These are phyloP conservation scores for Acutogordius australiensis DNA, from an alignment of 2,888 invertebrate species.

Conservation along the genomic window DNA sequence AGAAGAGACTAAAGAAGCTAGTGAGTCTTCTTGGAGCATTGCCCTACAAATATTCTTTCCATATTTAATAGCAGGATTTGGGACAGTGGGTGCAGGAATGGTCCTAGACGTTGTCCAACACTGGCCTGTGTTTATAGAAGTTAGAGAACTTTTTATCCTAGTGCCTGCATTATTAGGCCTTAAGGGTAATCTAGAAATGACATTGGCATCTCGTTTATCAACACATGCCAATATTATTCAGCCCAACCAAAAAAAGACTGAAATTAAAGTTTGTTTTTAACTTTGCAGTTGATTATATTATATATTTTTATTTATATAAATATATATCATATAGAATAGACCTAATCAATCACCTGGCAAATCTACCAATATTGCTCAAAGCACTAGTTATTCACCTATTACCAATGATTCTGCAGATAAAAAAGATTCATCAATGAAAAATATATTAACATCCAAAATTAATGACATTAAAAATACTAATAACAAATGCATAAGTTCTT, in stretches of 20 bases:
- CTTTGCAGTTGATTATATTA: too few species aligned
- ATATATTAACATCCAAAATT: too few species aligned
- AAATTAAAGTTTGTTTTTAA: too few species aligned
- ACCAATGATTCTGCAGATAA: too few species aligned
- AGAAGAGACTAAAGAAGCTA: too few species aligned
- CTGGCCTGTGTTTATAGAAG: constrained; percentile 39
- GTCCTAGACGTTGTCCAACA: constrained; percentile 54
- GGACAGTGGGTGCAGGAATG: constrained; percentile 61
- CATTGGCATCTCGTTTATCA: constrained; percentile 68
- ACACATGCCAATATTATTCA: constrained; percentile 62
- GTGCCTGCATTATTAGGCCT: constrained; percentile 50
- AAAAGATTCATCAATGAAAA: too few species aligned
- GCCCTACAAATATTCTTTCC: constrained; percentile 49
- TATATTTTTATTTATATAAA: too few species aligned
- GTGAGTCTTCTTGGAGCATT: neutral
- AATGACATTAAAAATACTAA: neutral
- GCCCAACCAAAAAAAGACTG: too few species aligned
- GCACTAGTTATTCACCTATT: too few species aligned
- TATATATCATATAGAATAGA: too few species aligned
- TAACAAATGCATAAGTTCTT: neutral
- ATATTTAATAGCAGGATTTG: constrained; percentile 54
- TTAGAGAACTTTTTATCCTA: constrained; percentile 44
- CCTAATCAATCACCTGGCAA: too few species aligned
- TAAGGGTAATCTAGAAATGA: constrained; percentile 75
- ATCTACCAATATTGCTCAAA: too few species aligned